Percentiles rank a stretch among this genome's conserved stretches.
Conservation (phyloP, 2,797 vertebrate species). For the Molossus alvarezi region DNA sequence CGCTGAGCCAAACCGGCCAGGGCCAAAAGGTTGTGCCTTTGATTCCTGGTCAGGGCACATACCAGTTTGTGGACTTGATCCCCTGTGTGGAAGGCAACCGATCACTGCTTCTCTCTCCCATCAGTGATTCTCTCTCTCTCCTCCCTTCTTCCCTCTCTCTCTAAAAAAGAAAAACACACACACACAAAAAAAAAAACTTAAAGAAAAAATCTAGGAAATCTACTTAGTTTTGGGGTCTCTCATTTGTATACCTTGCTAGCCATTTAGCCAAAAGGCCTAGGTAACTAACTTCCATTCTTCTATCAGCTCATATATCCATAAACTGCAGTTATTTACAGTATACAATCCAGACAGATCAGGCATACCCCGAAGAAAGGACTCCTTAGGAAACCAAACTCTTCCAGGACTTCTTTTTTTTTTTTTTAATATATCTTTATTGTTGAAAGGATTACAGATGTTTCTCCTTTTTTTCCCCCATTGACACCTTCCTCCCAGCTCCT, state of each 20-base stretch:
- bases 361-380: background rate
- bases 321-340: conserved; percentile 8
- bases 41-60: background rate
- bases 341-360: background rate
- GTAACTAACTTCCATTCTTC: background rate
- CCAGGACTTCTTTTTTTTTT: background rate
- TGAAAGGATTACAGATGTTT: no score
- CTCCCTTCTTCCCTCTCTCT: background rate
- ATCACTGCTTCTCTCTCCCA: background rate
- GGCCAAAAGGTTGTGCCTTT: background rate
- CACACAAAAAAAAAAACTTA: no score
- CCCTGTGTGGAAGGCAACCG: background rate
- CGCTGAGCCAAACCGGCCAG: no score
- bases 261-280: background rate
- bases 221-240: background rate
- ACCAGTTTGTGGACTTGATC: background rate
- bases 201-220: background rate
- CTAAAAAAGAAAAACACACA: background rate
- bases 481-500: no score
- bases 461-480: no score
- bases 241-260: conserved; percentile 16
- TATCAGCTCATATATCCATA: background rate
- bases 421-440: no score
- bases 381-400: background rate
- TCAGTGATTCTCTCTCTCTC: background rate